Base-by-base conservation (phyloP, 2,797 vertebrate species). In the Aphelocoma californica region DNA sequence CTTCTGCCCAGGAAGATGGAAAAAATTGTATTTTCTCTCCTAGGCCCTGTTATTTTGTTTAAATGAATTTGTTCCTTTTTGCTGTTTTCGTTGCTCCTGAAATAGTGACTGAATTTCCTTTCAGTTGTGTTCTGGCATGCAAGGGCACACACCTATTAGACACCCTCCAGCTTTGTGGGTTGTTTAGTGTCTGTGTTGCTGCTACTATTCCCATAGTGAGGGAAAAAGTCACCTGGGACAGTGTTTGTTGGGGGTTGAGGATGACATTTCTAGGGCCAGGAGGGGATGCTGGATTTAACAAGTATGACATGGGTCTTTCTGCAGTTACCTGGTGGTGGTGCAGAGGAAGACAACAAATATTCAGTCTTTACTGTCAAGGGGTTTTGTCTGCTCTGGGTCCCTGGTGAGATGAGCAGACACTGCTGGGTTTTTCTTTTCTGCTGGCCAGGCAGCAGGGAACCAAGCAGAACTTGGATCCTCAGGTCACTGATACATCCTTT, bases 71-170 rank as follows among this genome's bases (percentile, higher is more conserved):
- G 86, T 93, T 79, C 74, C 48, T 77, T 91, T 82, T 90, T 73
- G 21, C 69, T 90, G 45, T 73, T 95, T 93, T 92, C 34, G 26
- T 81, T 92, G 69, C 47, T 88, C 32, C 32, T 85, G 86, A 88
- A 91, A 69, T 42, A 93, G 82, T 75, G 31, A 24, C 66, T 89
- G 57, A 69, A 83, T 91, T 94, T 95, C 91, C 61, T 91, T 88
- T 78, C 62, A 42, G 62, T 92, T 92, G 74, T 71, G 36, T 86
- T 90, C 62, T 90, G 69, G 51, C 66, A 51, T 8, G 3, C 44
- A 50, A 57, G 50, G 64, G 21, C 40, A 42, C 60, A 85, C 67
- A 70, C 25, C 7, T 13, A 75, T 72, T 23, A 86, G 70, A 62
- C 7, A 13, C 34, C 44, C 44, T 85, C 86, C 65, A 69, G 75